Evolutionary conservation across 2,113 vertebrate genomes (phyloP).

Genomic region (Daubentonia madagascariensis): DNA sequence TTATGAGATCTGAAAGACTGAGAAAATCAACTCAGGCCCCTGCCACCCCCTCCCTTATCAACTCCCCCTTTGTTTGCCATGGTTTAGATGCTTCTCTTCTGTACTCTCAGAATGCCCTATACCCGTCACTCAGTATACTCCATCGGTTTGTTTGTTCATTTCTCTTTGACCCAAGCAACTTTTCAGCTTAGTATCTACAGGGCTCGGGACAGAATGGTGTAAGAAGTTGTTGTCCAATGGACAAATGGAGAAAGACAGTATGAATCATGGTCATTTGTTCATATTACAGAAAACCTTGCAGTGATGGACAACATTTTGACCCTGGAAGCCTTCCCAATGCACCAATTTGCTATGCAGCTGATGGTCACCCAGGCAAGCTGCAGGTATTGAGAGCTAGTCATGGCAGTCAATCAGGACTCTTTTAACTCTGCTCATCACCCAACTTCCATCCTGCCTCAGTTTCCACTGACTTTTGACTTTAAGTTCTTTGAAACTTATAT

Average conservation of each 20-base stretch:
- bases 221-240: neutral
- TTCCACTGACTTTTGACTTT: neutral
- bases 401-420: neutral
- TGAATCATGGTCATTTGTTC: neutral
- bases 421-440: neutral
- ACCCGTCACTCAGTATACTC: neutral
- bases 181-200: neutral
- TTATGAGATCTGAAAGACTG: neutral
- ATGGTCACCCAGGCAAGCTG: neutral
- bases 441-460: neutral
- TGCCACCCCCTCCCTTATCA: neutral
- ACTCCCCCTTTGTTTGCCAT: neutral
- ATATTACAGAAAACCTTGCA: neutral
- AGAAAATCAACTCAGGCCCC: neutral
- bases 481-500: neutral
- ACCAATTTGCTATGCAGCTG: no score
- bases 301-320: neutral
- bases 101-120: neutral
- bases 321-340: neutral
- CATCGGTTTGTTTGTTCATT: neutral
- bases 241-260: neutral
- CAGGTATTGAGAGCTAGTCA: neutral
- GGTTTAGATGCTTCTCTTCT: neutral
- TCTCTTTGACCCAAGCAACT: neutral
- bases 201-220: neutral